Evolutionary conservation across 2,113 vertebrate species (phyloP), one percentile per base, ranked within the genome.

Genomic region (Anguilla japonica): DNA sequence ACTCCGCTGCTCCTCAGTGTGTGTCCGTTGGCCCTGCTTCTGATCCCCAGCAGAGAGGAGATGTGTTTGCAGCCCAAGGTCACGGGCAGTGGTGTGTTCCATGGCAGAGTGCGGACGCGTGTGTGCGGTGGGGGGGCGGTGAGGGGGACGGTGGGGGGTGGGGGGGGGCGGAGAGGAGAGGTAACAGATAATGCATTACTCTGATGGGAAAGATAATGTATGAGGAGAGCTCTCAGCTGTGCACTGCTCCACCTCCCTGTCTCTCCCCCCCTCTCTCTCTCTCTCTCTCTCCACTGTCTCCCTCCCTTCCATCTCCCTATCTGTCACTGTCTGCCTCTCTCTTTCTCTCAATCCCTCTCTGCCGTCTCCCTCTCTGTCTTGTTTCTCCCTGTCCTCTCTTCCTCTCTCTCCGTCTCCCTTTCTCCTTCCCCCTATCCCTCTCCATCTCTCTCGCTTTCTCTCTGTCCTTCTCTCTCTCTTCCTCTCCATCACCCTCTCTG

Each of bases 171-270:
- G 63, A 6, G 16, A n/a, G 16, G 56, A 60, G 56, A 60, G 56
- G 56, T 20, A 60, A 71, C 63, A n/a, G 26, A 71, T 93, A 94
- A 92, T 92, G 94, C 93, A 95, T 95, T 95, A 95, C 93, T 91
- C 93, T 91, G 91, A 87, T 80, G 81, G 57, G 41, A 63, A 20
- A 41, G 63, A n/a, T 87, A 83, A 83, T 43, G 60, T 82, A 41
- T 39, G 41, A 85, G 34, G 67, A 50, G 71, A 50, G 41, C n/a
- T 63, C 20, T 63, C 60, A 63, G 20, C 14, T 22, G 60, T 22
- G 20, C 11, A 8, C 60, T 5, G 15, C 63, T 6, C 63, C 9
- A 16, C 9, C 22, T 26, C 63, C 9, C 63, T 7, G 22, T 5
- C 57, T 18, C 60, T 67, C 67, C 18, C 26, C 86, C 87, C 84